phyloP scores from a whole-genome alignment of 2,888 invertebrate genomes.

The Achlya flavicornis region DNA sequence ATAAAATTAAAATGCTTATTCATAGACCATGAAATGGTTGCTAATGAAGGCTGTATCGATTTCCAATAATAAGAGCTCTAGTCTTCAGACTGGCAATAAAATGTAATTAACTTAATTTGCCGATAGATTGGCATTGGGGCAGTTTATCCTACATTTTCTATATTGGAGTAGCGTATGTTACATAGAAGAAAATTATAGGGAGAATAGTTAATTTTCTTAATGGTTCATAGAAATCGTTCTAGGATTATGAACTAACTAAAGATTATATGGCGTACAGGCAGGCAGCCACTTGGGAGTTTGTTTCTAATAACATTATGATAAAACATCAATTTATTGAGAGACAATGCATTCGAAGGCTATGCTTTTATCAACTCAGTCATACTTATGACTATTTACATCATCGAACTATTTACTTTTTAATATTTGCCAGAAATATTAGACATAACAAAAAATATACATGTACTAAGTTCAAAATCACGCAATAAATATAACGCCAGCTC shows the following conservation, averaged over 20 bases:
- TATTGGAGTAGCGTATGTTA: neutral
- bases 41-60: slow-evolving; percentile 2
- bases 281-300: too few species aligned
- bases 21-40: neutral
- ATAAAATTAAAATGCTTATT: neutral
- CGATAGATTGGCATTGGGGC: neutral
- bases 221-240: neutral
- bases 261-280: too few species aligned
- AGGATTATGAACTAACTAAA: too few species aligned
- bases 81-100: slow-evolving; percentile 4
- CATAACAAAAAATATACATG: too few species aligned
- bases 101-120: slow-evolving; percentile 12
- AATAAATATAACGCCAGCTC: neutral
- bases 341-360: too few species aligned
- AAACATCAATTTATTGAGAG: too few species aligned
- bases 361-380: too few species aligned
- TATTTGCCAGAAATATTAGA: too few species aligned
- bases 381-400: too few species aligned
- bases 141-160: neutral
- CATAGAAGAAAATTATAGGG: neutral
- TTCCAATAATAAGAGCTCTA: neutral
- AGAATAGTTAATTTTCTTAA: neutral
- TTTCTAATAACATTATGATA: too few species aligned
- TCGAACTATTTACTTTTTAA: too few species aligned
- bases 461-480: neutral